These are phyloP conservation scores for Spea multiplicata DNA, from an alignment of 2,113 vertebrate species.

Conservation along the genomic window DNA sequence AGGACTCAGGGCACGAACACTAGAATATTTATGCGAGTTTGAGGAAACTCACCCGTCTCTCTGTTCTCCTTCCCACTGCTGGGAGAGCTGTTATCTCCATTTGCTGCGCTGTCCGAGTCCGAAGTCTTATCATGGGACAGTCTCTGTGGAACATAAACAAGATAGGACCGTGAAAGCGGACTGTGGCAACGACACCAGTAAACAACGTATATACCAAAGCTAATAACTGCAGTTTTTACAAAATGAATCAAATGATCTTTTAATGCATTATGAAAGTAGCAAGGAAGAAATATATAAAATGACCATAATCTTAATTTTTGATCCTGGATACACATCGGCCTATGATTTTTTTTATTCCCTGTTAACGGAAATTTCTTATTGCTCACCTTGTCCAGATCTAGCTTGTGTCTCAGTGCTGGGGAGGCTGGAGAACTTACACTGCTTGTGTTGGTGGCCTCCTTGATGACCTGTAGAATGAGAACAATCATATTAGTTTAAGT, in stretches of 20 bases:
- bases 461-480: constrained; percentile 76
- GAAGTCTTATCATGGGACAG: constrained; percentile 85
- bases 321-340: too few relatives aligned
- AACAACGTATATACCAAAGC: too few relatives aligned
- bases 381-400: constrained; percentile 88
- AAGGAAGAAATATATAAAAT: too few relatives aligned
- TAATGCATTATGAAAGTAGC: too few relatives aligned
- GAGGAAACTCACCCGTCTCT: constrained; percentile 73
- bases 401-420: constrained; percentile 79
- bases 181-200: neutral
- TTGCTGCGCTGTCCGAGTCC: constrained; percentile 79
- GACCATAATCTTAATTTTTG: too few relatives aligned
- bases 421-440: constrained; percentile 73
- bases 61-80: constrained; percentile 62
- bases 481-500: too few relatives aligned
- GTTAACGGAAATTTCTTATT: too few relatives aligned
- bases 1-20: too few relatives aligned
- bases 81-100: constrained; percentile 65
- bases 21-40: too few relatives aligned
- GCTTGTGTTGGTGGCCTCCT: constrained; percentile 73
- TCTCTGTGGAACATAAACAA: constrained; percentile 64
- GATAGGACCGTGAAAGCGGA: neutral
- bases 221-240: too few relatives aligned
- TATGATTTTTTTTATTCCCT: too few relatives aligned
- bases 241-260: too few relatives aligned